These are phyloP conservation scores for Dryobota labecula DNA, from an alignment of 2,888 invertebrate species.

Conservation along the genomic window DNA sequence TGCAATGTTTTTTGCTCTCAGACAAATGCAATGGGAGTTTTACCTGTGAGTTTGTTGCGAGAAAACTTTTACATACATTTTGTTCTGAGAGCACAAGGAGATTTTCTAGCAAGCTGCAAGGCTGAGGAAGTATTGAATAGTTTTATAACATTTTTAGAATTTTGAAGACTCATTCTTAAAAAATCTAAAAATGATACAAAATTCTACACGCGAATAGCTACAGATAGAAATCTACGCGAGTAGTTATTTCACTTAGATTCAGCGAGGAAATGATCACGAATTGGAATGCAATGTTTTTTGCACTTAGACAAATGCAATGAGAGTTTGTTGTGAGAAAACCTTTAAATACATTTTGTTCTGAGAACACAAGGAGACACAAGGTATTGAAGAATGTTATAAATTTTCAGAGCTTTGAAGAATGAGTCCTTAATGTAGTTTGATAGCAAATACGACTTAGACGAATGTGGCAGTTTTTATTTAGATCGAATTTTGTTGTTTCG, in stretches of 20 bases:
- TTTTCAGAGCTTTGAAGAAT: neutral
- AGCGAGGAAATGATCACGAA: slow-evolving; percentile 45
- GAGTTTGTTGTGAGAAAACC: slow-evolving; percentile 20
- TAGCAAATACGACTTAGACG: no score
- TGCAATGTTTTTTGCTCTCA: slow-evolving; percentile 30
- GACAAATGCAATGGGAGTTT: slow-evolving; percentile 39
- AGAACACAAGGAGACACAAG: neutral
- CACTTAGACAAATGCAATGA: slow-evolving; percentile 37
- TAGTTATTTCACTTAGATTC: slow-evolving; percentile 45
- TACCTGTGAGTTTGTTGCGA: slow-evolving; percentile 25
- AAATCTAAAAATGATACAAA: no score
- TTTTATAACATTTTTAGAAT: neutral
- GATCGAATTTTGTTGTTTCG: no score
- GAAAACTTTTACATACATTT: slow-evolving; percentile 14
- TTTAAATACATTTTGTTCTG: slow-evolving; percentile 19
- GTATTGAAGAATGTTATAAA: neutral
- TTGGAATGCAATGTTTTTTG: slow-evolving; percentile 25
- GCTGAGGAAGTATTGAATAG: neutral
- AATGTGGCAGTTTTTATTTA: no score
- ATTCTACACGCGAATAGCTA: slow-evolving; percentile 24
- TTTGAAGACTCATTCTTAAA: no score
- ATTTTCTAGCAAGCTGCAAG: neutral
- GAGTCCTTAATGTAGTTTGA: neutral
- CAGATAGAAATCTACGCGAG: slow-evolving; percentile 54
- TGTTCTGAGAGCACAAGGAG: neutral